These are phyloP conservation scores for Anastrepha ludens DNA, from an alignment of 1,140 invertebrate genomes.

Conservation along the genomic window DNA sequence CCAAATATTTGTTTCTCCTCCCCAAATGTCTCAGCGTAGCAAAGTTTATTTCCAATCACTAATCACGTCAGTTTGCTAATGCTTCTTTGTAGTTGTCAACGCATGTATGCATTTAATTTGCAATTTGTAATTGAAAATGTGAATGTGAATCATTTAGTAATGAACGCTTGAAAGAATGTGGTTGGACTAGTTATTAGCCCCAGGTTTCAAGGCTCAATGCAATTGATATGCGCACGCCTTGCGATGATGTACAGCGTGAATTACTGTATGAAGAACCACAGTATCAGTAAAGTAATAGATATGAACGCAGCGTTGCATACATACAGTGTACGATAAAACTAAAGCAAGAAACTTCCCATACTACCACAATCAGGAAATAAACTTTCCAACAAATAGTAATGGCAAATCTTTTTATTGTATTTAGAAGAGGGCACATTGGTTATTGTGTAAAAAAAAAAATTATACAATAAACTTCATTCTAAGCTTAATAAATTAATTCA, in stretches of 20 bases:
- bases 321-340: no score
- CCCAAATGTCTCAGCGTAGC: no score
- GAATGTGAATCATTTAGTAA: slow-evolving; percentile 17
- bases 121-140: not conserved
- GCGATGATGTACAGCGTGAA: no score
- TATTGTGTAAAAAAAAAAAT: no score
- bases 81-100: not conserved
- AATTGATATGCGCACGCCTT: not conserved
- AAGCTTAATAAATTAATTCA: no score
- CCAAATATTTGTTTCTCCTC: no score
- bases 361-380: no score
- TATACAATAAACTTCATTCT: no score
- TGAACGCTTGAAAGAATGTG: slow-evolving; percentile 21
- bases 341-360: no score
- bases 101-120: not conserved
- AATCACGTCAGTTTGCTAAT: not conserved
- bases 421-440: no score
- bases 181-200: not conserved
- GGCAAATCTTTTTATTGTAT: no score
- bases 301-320: not conserved
- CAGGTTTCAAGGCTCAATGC: not conserved
- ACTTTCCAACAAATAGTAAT: no score
- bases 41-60: not conserved
- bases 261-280: not conserved
- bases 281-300: not conserved